Percentiles rank a stretch among this genome's conserved stretches.
These are phyloP conservation scores for Sturmia bella DNA, from an alignment of 2,888 invertebrate species.

Conservation along the genomic window DNA sequence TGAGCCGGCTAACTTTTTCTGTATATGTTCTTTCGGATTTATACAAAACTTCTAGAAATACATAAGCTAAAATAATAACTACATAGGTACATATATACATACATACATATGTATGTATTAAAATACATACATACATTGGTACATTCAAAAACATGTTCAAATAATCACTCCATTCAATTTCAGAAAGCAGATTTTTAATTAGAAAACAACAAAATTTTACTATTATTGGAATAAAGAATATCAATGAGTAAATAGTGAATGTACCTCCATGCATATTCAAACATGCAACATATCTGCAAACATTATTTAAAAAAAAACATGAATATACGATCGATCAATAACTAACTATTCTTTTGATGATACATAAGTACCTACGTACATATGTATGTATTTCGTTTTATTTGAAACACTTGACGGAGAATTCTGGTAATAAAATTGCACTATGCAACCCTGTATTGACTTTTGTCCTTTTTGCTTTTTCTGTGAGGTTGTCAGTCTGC, in stretches of 20 bases:
- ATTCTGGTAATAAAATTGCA: conserved; percentile 12
- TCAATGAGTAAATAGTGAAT: no score
- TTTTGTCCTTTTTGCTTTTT: conserved; percentile 58
- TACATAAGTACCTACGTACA: neutral
- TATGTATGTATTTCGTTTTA: conserved; percentile 4
- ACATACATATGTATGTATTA: conserved; percentile 4
- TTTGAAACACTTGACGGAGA: conserved; percentile 17
- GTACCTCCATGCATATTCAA: no score
- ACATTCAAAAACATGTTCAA: no score
- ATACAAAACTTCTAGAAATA: conserved; percentile 53
- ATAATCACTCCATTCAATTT: no score
- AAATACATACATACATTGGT: no score
- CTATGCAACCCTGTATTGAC: conserved; percentile 53
- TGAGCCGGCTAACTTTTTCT: conserved; percentile 15
- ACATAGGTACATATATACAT: neutral
- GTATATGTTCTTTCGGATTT: conserved; percentile 47
- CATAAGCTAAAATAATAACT: neutral
- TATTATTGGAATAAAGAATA: no score
- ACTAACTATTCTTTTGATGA: no score
- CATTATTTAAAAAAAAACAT: no score
- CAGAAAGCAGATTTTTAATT: no score
- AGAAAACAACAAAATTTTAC: no score
- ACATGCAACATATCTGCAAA: no score
- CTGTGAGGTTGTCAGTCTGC: neutral
- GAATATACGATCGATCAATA: no score